Conservation (phyloP, 2,797 vertebrate genomes). For the Lithobates pipiens region DNA sequence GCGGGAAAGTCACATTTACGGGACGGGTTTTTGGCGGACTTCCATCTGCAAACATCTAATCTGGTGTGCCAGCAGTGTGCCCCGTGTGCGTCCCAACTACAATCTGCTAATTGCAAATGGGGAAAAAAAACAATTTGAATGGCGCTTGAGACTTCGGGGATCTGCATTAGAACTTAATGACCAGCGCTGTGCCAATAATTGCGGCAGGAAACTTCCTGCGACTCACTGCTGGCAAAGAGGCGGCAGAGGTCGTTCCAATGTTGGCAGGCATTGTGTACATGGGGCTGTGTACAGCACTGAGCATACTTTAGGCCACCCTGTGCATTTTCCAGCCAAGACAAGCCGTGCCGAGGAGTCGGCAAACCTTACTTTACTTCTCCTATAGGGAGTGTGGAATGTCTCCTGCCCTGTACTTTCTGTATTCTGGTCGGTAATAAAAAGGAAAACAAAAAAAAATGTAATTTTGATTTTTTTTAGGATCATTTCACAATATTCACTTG, state of each 20-base stretch:
- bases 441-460: too few species aligned
- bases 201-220: too few species aligned
- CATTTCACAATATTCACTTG: too few species aligned
- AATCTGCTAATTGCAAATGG: constrained; percentile 35
- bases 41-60: constrained; percentile 10
- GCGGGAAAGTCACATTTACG: too few species aligned
- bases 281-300: background rate
- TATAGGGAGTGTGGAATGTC: too few species aligned
- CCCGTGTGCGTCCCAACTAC: background rate
- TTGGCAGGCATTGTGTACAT: too few species aligned
- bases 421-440: too few species aligned
- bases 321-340: background rate
- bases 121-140: background rate
- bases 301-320: background rate
- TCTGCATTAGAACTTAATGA: background rate
- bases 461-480: too few species aligned
- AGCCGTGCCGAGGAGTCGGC: too few species aligned
- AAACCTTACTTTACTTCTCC: too few species aligned
- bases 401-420: too few species aligned
- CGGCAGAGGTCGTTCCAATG: background rate
- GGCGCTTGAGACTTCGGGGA: background rate
- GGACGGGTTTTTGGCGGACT: background rate
- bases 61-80: background rate
- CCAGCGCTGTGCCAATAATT: background rate
- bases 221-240: background rate